phyloP scores from a whole-genome alignment of 1,140 invertebrate species.

The Coelopa frigida region DNA sequence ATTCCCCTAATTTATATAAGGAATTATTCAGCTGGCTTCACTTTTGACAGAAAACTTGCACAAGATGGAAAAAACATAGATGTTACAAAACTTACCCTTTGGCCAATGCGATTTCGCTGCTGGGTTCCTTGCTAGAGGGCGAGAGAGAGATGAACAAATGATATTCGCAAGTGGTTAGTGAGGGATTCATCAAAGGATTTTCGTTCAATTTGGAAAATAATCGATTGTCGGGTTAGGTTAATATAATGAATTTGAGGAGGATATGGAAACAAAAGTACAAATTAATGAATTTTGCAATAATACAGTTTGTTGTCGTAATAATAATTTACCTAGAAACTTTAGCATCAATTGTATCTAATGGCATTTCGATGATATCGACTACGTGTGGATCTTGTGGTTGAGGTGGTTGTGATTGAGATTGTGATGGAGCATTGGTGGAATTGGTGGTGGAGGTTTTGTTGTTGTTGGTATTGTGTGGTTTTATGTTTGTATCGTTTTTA shows the following conservation, averaged over 20 bases:
- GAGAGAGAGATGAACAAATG: too few relatives aligned
- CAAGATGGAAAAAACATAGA: too few relatives aligned
- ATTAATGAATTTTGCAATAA: constrained; percentile 33
- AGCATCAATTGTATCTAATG: constrained; percentile 40
- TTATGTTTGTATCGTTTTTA: constrained; percentile 7
- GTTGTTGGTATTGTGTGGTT: constrained; percentile 3
- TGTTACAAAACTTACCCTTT: constrained; percentile 1
- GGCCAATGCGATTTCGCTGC: neutral
- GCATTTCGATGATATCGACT: constrained; percentile 32
- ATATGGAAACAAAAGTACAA: constrained; percentile 30
- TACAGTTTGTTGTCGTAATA: constrained; percentile 4
- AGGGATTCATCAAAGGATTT: neutral
- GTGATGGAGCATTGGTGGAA: constrained; percentile 1
- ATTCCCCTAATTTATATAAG: too few relatives aligned
- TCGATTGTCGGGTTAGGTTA: neutral
- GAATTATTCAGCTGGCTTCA: too few relatives aligned
- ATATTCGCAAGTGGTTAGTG: neutral
- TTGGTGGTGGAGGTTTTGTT: constrained; percentile 6
- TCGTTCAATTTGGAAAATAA: neutral
- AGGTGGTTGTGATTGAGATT: neutral
- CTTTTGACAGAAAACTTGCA: too few relatives aligned
- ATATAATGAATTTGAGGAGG: constrained; percentile 2
- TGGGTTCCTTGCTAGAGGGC: neutral
- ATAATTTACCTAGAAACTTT: constrained; percentile 31
- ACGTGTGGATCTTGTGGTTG: constrained; percentile 26